phyloP scores from a whole-genome alignment of 2,797 vertebrate genomes.

The Eospalax fontanierii region DNA sequence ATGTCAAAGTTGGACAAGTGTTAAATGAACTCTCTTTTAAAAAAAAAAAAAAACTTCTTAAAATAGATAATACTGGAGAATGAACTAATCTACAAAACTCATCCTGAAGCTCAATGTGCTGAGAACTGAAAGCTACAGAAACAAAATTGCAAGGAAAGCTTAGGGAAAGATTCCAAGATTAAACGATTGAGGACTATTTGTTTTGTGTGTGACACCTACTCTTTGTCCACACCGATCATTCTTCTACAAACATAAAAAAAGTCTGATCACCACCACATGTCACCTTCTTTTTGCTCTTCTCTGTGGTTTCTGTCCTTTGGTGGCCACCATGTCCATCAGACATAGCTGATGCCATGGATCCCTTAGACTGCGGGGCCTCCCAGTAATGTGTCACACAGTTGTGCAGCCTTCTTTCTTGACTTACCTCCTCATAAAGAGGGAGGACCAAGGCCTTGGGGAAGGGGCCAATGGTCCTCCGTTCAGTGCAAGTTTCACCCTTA shows the following conservation, averaged over 20 bases:
- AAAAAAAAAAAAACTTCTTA: conserved; percentile 49
- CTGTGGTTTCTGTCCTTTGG: neutral
- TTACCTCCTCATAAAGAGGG: neutral
- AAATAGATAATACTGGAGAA: conserved; percentile 72
- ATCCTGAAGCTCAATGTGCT: conserved; percentile 77
- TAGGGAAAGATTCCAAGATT: neutral
- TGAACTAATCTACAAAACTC: conserved; percentile 72
- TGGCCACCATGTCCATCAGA: neutral
- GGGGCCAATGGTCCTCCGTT: neutral
- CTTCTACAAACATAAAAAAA: neutral
- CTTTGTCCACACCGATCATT: neutral
- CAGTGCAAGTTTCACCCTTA: neutral
- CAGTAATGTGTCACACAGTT: neutral
- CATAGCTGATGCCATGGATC: neutral
- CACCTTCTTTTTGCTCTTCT: neutral
- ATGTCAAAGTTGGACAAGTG: conserved; percentile 68
- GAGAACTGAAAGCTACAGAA: conserved; percentile 15
- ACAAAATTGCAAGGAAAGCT: neutral
- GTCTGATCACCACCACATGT: neutral
- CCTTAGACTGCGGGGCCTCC: neutral
- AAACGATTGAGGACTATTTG: neutral
- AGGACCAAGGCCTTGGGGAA: neutral
- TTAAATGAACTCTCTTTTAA: conserved; percentile 56
- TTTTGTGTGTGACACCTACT: neutral
- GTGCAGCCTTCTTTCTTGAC: neutral